Percentiles rank a stretch among this genome's conserved stretches.
Conservation (phyloP, 2,113 vertebrate species). For the Amphiprion percula region DNA sequence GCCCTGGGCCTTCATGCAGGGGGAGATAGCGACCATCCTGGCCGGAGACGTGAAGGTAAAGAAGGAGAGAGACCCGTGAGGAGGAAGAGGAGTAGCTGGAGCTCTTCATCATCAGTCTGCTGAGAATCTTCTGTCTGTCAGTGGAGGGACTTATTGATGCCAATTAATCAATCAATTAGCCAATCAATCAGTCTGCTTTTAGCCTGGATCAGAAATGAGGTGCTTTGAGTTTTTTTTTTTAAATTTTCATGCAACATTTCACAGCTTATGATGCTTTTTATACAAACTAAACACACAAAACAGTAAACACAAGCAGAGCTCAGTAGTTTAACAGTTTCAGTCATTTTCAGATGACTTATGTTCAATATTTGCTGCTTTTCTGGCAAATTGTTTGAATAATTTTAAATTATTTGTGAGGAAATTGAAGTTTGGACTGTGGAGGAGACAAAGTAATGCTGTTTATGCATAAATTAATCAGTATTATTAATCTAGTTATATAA, state of each 20-base stretch:
- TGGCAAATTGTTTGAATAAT: neutral
- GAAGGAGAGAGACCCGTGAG: constrained; percentile 97
- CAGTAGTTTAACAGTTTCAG: neutral
- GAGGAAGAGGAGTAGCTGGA: neutral
- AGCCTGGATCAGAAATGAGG: neutral
- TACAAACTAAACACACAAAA: too few relatives aligned
- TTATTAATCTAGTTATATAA: too few relatives aligned
- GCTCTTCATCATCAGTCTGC: neutral
- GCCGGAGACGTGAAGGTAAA: constrained; percentile 97
- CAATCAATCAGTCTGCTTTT: too few relatives aligned
- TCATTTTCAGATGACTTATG: neutral
- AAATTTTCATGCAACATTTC: too few relatives aligned
- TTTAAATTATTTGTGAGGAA: too few relatives aligned
- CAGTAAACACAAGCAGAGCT: too few relatives aligned
- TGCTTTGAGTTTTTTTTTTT: too few relatives aligned
- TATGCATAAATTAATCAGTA: too few relatives aligned
- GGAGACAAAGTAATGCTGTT: too few relatives aligned
- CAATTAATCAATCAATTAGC: too few relatives aligned
- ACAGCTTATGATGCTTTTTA: too few relatives aligned
- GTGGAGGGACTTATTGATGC: neutral
- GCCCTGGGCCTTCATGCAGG: constrained; percentile 99
- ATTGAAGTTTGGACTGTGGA: too few relatives aligned
- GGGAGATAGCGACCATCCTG: constrained; percentile 96
- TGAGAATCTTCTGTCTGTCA: neutral
- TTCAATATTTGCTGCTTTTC: neutral